Percentiles rank a stretch among this genome's conserved stretches.
phyloP scores from a whole-genome alignment of 1,140 invertebrate species.

The Asbolus verrucosus region DNA sequence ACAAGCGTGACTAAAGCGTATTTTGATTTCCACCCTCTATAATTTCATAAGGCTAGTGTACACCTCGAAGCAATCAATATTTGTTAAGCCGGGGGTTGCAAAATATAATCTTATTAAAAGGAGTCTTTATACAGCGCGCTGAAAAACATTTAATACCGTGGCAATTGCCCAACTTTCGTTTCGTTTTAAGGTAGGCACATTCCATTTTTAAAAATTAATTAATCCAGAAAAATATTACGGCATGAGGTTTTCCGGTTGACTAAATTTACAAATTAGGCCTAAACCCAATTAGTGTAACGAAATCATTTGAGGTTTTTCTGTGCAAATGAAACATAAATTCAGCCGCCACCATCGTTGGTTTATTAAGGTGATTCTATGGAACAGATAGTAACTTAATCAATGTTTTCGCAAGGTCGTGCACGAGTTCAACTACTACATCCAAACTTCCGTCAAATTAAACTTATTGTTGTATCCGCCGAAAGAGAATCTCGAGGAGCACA shows the following conservation, averaged over 20 bases:
- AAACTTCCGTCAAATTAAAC: conserved; percentile 1
- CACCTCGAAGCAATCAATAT: no score
- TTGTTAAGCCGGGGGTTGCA: no score
- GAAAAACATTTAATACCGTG: no score
- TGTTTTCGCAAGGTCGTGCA: background rate
- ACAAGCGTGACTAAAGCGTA: no score
- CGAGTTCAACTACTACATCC: background rate
- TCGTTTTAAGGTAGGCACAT: no score
- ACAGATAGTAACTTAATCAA: conserved; percentile 14
- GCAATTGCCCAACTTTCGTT: no score
- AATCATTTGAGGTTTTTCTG: conserved; percentile 21
- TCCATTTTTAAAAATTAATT: no score
- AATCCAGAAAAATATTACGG: no score
- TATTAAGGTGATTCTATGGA: conserved; percentile 10
- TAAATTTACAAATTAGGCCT: conserved; percentile 1
- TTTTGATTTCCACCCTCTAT: no score
- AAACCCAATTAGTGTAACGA: conserved; percentile 7
- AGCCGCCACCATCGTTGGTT: conserved; percentile 23
- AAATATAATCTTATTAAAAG: no score
- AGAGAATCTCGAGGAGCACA: background rate
- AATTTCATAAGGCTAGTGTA: no score
- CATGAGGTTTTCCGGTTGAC: background rate
- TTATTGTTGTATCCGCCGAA: background rate
- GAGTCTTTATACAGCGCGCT: no score
- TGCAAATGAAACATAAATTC: conserved; percentile 22